Evolutionary conservation across 2,888 invertebrate species (phyloP), one percentile per base, ranked within the genome.

Genomic region (Elysia crispata): DNA sequence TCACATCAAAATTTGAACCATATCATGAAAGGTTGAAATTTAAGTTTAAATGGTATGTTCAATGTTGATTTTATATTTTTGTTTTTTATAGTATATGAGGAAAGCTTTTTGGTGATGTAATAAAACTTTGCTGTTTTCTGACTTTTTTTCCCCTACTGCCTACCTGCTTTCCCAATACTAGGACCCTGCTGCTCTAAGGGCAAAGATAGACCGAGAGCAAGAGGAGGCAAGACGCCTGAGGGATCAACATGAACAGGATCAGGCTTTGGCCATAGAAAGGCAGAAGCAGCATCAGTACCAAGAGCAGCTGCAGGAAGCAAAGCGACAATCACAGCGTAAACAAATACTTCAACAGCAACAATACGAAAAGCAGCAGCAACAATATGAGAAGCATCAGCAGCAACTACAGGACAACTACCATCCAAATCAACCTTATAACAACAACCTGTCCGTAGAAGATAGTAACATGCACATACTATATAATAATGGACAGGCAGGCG

Each of bases 321-420:
- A 73, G 67, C 73, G 41, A 28, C 79, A 81, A 28, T 76, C 30
- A 15, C 81, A 76, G n/a, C 80, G 73, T 5, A 76, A 72, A 23
- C 81, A 69, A 49, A 73, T 81, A 30, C 77, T 72, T 15, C 80
- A 77, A 5, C 79, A 72, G 25, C 66, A 67, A 11, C 73, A 81
- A 25, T 30, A 25, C 30, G 74, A 79, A 30, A 77, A 79, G 15
- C 67, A 76, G 15, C 77, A 79, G 28, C 82, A 81, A 31, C 82
- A 79, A 18, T 41, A 23, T 3, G 69, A 74, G 33, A 54, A 30
- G 18, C 70, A 70, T n/a, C 64, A 60, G 15, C 77, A 76, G 49
- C 72, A 57, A 62, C 76, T 62, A 41, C 41, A 41, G 41, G 41
- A 41, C 41, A 41, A 41, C 41, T 41, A 76, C 50, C 64, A 70